Percentiles rank a stretch among this genome's conserved stretches.
These are phyloP conservation scores for Saturnia pavonia DNA, from an alignment of 2,888 invertebrate species.

Conservation along the genomic window DNA sequence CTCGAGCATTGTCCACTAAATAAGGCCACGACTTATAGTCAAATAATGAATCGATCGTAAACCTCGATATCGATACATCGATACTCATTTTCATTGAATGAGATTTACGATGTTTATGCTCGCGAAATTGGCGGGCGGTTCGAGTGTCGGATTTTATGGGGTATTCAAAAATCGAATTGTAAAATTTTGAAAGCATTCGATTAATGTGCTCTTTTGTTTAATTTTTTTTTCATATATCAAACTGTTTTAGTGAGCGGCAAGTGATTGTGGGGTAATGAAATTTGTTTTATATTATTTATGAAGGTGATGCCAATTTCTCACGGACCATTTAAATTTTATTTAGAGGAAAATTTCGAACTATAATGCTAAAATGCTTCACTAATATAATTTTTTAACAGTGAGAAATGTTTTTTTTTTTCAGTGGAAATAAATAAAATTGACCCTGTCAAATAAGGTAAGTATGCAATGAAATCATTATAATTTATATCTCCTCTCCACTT, in stretches of 20 bases:
- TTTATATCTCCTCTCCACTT: no score
- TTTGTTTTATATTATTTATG: slow-evolving; percentile 7
- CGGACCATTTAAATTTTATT: slow-evolving; percentile 11
- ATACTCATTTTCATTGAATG: slow-evolving; percentile 72
- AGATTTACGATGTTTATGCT: slow-evolving; percentile 77
- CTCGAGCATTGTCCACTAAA: slow-evolving; percentile 63
- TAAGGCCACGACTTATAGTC: slow-evolving; percentile 55
- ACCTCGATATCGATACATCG: slow-evolving; percentile 66
- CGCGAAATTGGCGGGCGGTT: slow-evolving; percentile 69
- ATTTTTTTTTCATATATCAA: not conserved
- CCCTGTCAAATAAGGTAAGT: no score
- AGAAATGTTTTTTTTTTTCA: not conserved
- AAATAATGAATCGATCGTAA: slow-evolving; percentile 64
- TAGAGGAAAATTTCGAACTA: not conserved
- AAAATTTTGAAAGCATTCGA: slow-evolving; percentile 60
- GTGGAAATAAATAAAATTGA: not conserved
- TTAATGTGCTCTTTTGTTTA: slow-evolving; percentile 56
- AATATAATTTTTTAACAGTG: not conserved
- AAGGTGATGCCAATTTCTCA: not conserved
- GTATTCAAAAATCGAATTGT: slow-evolving; percentile 67
- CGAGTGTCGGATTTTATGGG: slow-evolving; percentile 73
- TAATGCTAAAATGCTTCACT: not conserved
- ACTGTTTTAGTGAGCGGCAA: slow-evolving; percentile 46
- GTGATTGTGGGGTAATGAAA: slow-evolving; percentile 37
- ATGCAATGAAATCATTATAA: not conserved